Evolutionary conservation across 2,888 invertebrate genomes (phyloP), one percentile per base, ranked within the genome.

Genomic region (Apamea crenata): DNA sequence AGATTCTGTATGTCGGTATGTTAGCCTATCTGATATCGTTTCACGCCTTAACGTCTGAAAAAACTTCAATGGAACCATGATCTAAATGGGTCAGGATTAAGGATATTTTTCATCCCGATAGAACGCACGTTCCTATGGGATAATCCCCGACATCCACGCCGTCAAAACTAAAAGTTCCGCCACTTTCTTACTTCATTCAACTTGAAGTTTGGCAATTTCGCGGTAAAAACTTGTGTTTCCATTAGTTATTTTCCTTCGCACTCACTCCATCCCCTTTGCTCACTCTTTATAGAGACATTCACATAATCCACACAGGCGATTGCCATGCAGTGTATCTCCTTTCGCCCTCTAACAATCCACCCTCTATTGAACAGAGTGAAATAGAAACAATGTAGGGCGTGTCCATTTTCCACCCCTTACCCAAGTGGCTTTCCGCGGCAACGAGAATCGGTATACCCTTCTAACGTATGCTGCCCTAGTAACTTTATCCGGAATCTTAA

Each of bases 401-500:
- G 29, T n/a, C 25, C 14, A 36, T 70, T 79, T 79, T 70, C 65
- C 44, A 59, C 69, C 83, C 73, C 59, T 50, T 4, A n/a, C 5
- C 8, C 6, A 1, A n/a, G n/a, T 29, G 3, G 16, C 8, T 59
- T 81, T 79, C 3, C 32, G n/a, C 25, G 29, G 65, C 16, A n/a
- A 14, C 12, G 59, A 40, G 21, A 77, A 53, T 68, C 0, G 5
- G 14, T 44, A 66, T 59, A 18, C 65, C 21, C 40, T 79, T 72
- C 2, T 50, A 50, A 29, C 36, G 2, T 69, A 47, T 84, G 81
- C 18, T 72, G 0, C 36, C 81, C 70, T 76, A 56, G 80, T 84
- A 80, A 8, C 14, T 66, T 70, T 74, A 80, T 32, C 44, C 61
- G 65, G 61, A 82, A 47, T 82, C 66, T 74, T 82, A 74, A 61